Conservation (phyloP, 2,113 vertebrate genomes). For the Stomatorhinus ivindoensis region DNA sequence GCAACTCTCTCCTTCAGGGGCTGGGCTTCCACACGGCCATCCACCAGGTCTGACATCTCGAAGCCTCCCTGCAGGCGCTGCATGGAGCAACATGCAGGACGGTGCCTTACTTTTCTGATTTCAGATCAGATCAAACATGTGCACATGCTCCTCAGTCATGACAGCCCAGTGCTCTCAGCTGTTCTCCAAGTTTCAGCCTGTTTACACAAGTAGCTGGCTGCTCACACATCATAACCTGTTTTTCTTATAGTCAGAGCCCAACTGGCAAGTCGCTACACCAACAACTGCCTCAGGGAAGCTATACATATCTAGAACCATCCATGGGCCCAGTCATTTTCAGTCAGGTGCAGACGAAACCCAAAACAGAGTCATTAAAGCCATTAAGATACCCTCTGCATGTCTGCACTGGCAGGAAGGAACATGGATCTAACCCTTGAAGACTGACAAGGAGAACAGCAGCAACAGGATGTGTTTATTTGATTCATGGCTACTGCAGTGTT, state of each 20-base stretch:
- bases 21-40: slow-evolving; percentile 67
- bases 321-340: background rate
- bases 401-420: background rate
- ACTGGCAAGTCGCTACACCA: background rate
- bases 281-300: background rate
- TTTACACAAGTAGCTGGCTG: background rate
- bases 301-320: background rate
- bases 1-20: slow-evolving; percentile 64
- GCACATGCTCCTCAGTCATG: background rate
- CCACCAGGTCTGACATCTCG: slow-evolving; percentile 62
- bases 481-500: background rate
- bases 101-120: background rate
- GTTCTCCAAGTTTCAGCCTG: background rate
- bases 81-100: background rate
- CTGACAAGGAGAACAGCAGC: background rate
- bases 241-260: background rate
- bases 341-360: background rate
- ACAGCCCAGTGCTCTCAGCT: background rate
- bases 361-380: background rate
- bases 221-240: background rate
- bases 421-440: background rate
- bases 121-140: background rate
- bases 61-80: slow-evolving; percentile 21
- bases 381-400: background rate
- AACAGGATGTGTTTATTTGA: background rate